Base-by-base conservation (phyloP, 2,797 vertebrate genomes). In the Myoxocephalus aenaeus region DNA sequence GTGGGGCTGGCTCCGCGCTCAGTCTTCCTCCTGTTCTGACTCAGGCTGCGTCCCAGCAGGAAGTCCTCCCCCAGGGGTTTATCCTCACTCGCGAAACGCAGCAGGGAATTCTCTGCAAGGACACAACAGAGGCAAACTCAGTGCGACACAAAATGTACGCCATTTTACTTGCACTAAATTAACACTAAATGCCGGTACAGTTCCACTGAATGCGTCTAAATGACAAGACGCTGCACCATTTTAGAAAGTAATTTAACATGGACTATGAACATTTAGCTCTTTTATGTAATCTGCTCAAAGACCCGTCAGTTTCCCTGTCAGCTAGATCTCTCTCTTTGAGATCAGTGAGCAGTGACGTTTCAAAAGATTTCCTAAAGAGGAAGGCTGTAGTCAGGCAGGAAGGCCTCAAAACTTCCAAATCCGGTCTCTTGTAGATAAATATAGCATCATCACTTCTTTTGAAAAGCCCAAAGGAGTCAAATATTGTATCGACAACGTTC, bases 71-170 rank as follows among this genome's bases (percentile, higher is more conserved):
- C 95, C 54, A 95, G 95, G 86, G 95, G 90, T 93, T 98, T 98
- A 89, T 99, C 98, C 92, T 99, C 98, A 64, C 96, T 97, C 71
- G 96, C 96, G 70, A 97, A 99, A 57, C 96, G 97, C 91, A 99
- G 94, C 69, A 99, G 93, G 79, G 98, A 98, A 89, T 97, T 99
- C 94, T 96, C 95, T 96, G 86, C 74, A 72, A 62, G 72, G 78
- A 86, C 59, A 90, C 14, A 75, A 62, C 9, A 79, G 15, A 53
- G 34, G 59, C 15, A 29, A 64, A 61, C 22, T 76, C 68, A 77
- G 42, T 18, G 20, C 59, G 10, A 18, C 67, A 64, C 12, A 48
- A 40, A 59, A 29, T 57, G 36, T 9, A 65, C 9, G 1, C 20
- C 22, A 59, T 17, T 40, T 61, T n/a, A 36, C 57, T 22, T 50